Conservation (phyloP, 2,888 invertebrate genomes). For the Zaprionus lineosus region DNA sequence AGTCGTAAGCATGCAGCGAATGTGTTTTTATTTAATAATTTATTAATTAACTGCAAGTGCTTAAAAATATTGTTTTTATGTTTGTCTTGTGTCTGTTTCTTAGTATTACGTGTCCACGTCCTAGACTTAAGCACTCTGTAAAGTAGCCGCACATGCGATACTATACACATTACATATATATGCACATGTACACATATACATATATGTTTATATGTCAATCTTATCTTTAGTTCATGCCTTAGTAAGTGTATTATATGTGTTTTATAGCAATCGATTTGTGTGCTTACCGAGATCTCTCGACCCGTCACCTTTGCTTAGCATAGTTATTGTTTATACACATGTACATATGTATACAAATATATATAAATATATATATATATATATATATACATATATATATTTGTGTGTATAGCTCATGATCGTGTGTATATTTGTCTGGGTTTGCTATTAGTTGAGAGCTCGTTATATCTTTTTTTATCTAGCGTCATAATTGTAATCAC, state of each 20-base stretch:
- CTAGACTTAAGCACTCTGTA: slow-evolving; percentile 58
- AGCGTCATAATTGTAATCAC: slow-evolving; percentile 23
- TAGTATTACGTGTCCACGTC: slow-evolving; percentile 34
- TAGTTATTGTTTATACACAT: background rate
- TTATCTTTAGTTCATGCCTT: slow-evolving; percentile 21
- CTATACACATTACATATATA: slow-evolving; percentile 18
- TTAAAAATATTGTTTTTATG: slow-evolving; percentile 15
- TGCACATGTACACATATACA: slow-evolving; percentile 1
- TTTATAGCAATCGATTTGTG: slow-evolving; percentile 21
- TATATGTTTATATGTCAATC: slow-evolving; percentile 16
- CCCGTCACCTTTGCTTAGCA: slow-evolving; percentile 17
- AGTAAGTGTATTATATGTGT: slow-evolving; percentile 9
- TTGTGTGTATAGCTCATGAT: slow-evolving; percentile 6
- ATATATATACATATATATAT: no score
- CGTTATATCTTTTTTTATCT: slow-evolving; percentile 3
- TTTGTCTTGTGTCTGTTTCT: slow-evolving; percentile 43
- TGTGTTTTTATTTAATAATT: slow-evolving; percentile 15
- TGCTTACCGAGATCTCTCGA: slow-evolving; percentile 6
- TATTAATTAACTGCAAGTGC: slow-evolving; percentile 9
- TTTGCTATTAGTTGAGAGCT: slow-evolving; percentile 22
- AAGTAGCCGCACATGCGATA: slow-evolving; percentile 30
- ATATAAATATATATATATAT: no score
- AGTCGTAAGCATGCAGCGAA: slow-evolving; percentile 63
- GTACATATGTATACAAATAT: no score
- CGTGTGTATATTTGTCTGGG: slow-evolving; percentile 17